These are phyloP conservation scores for Bradysia coprophila DNA, from an alignment of 1,140 invertebrate genomes.

Conservation along the genomic window DNA sequence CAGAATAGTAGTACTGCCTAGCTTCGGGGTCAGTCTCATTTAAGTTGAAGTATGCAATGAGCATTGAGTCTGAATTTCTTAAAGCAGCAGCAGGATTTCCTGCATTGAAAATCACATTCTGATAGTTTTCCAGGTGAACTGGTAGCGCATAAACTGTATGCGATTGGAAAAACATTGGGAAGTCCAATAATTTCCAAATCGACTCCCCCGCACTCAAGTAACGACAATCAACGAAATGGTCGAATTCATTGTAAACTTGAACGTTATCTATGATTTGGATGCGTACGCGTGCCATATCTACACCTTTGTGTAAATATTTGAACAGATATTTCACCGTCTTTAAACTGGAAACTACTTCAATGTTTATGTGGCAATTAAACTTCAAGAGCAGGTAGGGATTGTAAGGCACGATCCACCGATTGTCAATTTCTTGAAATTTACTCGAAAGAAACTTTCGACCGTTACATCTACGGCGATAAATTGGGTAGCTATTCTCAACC, in stretches of 20 bases:
- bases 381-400: conserved; percentile 26
- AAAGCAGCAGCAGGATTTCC: background rate
- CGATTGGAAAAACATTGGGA: background rate
- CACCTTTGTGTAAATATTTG: conserved; percentile 27
- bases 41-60: background rate
- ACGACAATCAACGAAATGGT: background rate
- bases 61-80: background rate
- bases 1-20: background rate
- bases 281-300: conserved; percentile 21
- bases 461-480: too few species aligned
- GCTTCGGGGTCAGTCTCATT: background rate
- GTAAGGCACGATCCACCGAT: conserved; percentile 32
- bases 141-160: background rate
- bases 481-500: conserved; percentile 23
- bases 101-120: background rate
- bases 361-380: conserved; percentile 29
- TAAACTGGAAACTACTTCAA: conserved; percentile 28
- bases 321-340: conserved; percentile 31
- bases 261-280: too few species aligned
- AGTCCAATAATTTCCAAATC: background rate
- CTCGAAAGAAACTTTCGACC: too few species aligned
- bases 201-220: background rate
- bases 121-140: background rate
- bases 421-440: conserved; percentile 19
- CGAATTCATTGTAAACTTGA: too few species aligned